Evolutionary conservation across 1,140 invertebrate genomes (phyloP).

Genomic region (Ridgeia piscesae): DNA sequence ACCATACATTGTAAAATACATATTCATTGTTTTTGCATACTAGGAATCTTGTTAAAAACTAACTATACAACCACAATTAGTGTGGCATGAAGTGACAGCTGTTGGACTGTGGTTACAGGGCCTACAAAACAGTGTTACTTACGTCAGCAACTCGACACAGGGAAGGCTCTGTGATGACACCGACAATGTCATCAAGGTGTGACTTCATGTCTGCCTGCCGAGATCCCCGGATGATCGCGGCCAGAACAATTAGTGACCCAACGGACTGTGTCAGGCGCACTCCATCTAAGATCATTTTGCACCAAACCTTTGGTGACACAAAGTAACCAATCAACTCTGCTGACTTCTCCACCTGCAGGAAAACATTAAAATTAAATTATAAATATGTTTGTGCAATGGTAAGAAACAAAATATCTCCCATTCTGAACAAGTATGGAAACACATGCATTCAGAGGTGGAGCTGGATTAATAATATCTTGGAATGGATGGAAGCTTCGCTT

Average conservation of each 20-base stretch:
- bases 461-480: too few relatives aligned
- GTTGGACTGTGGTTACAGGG: background rate
- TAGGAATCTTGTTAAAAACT: background rate
- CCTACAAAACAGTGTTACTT: background rate
- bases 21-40: background rate
- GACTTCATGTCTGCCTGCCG: conserved; percentile 34
- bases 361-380: background rate
- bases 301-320: conserved; percentile 59
- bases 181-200: conserved; percentile 40
- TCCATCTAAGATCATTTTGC: conserved; percentile 42
- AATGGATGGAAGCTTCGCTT: too few relatives aligned
- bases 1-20: background rate
- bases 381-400: too few relatives aligned
- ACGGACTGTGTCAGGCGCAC: conserved; percentile 41
- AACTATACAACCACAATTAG: background rate
- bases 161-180: conserved; percentile 39
- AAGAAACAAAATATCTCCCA: background rate
- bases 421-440: too few relatives aligned
- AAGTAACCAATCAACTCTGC: conserved; percentile 75
- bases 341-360: conserved; percentile 60
- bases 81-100: background rate
- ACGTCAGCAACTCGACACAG: conserved; percentile 51
- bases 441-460: too few relatives aligned
- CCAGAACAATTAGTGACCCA: conserved; percentile 46
- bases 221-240: conserved; percentile 46